Base-by-base conservation (phyloP, 1,140 invertebrate species). In the Cydia pomonella region DNA sequence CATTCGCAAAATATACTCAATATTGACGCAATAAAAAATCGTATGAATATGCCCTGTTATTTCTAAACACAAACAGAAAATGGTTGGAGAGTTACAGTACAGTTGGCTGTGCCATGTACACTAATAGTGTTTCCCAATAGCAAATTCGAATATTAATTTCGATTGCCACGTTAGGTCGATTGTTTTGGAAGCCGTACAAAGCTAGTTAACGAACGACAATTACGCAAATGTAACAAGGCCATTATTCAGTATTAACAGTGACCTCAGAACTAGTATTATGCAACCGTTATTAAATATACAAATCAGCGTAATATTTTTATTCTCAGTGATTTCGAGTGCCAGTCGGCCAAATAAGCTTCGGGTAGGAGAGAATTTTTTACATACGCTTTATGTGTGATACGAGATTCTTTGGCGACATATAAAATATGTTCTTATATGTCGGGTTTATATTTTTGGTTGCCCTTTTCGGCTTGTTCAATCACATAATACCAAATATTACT, bases 171-270 rank as follows among this genome's bases (percentile, higher is more conserved):
- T 59, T 18, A 21, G 1, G 21, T 53, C 50, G n/a, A 59, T 23
- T 59, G 53, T 59, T 59, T 59, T 59, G 18, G 53, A 59, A 59
- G 53, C 53, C 53, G 53, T n/a, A 59, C 53, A 59, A 59, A 59
- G n/a, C 16, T 23, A 21, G 18, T 59, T 59, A 59, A 59, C 53
- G 21, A 59, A 59, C 50, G 18, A 13, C 21, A 50, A 23, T 59
- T 12, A 23, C 53, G 53, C 9, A 59, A 59, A 59, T 23, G 53
- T 59, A 21, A 59, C 53, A 10, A 59, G 21, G 53, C 7, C 53
- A 23, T 59, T 10, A 23, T 59, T 59, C n/a, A 59, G 18, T 59
- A 10, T 23, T 23, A 59, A 53, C 50, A 59, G 53, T 59, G 53
- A 59, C 53, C 53, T 59, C 53, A 23, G 12, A 59, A 59, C 18